Conservation (phyloP, 2,113 vertebrate genomes). For the Junco hyemalis region DNA sequence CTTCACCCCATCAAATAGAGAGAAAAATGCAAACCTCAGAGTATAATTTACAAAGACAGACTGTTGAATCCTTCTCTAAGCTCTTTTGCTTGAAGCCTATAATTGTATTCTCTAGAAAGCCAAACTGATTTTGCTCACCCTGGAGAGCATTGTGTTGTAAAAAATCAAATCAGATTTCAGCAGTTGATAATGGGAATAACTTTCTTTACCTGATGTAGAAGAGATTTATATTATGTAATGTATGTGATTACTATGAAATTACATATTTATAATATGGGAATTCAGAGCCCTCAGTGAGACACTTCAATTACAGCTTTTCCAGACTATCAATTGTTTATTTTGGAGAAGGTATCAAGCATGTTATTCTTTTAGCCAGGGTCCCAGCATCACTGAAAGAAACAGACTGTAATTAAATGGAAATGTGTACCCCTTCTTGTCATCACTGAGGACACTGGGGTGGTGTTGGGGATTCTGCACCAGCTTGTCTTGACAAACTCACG, state of each 20-base stretch:
- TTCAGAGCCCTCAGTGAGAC: background rate
- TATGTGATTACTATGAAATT: background rate
- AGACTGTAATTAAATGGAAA: background rate
- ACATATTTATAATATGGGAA: background rate
- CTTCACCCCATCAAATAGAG: background rate
- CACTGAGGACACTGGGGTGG: background rate
- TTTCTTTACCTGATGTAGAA: background rate
- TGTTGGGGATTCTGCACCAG: background rate
- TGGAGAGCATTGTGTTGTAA: background rate
- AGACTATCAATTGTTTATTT: background rate
- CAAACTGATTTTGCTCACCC: constrained; percentile 4
- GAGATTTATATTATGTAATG: background rate
- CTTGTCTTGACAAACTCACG: background rate
- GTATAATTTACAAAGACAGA: constrained; percentile 5
- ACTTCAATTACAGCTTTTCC: background rate
- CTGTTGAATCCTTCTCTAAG: background rate
- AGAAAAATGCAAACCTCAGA: background rate
- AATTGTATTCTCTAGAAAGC: constrained; percentile 36
- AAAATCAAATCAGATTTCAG: constrained; percentile 17
- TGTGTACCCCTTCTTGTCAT: background rate
- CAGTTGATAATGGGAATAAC: background rate
- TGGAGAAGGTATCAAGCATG: background rate
- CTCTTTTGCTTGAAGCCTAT: background rate
- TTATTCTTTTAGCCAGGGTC: background rate
- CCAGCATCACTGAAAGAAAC: background rate